These are phyloP conservation scores for Halictus quadricinctus DNA, from an alignment of 2,888 invertebrate species.

Conservation along the genomic window DNA sequence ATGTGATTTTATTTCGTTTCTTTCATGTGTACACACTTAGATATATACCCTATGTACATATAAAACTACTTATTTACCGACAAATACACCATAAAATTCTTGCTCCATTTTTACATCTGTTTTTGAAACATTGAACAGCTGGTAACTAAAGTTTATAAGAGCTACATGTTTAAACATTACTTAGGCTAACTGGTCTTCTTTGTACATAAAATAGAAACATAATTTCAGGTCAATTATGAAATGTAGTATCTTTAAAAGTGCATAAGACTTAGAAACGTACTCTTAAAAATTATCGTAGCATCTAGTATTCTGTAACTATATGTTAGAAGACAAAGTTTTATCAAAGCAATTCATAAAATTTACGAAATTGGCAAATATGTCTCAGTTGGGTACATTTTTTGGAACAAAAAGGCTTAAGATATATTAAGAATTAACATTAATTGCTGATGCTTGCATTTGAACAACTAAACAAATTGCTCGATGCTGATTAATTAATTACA, in stretches of 20 bases:
- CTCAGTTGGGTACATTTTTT: no score
- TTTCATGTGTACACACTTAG: constrained; percentile 38
- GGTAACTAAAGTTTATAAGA: constrained; percentile 5
- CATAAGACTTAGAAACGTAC: background rate
- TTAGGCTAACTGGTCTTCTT: background rate
- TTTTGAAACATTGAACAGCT: background rate
- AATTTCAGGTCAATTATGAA: background rate
- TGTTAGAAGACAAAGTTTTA: background rate
- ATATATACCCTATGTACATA: constrained; percentile 54
- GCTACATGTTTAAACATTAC: background rate
- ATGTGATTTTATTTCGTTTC: constrained; percentile 56
- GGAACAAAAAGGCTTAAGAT: no score
- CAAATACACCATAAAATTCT: constrained; percentile 48
- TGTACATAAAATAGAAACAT: constrained; percentile 7
- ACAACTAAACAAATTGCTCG: background rate
- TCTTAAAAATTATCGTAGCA: background rate
- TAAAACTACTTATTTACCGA: constrained; percentile 44
- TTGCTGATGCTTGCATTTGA: no score
- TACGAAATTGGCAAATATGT: no score
- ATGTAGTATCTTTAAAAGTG: background rate
- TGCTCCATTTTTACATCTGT: constrained; percentile 21
- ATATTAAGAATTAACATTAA: no score
- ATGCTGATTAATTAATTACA: background rate
- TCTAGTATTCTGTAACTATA: background rate
- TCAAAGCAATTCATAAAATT: no score